These are phyloP conservation scores for Ancistrus triradiatus DNA, from an alignment of 2,113 vertebrate species.

Conservation along the genomic window DNA sequence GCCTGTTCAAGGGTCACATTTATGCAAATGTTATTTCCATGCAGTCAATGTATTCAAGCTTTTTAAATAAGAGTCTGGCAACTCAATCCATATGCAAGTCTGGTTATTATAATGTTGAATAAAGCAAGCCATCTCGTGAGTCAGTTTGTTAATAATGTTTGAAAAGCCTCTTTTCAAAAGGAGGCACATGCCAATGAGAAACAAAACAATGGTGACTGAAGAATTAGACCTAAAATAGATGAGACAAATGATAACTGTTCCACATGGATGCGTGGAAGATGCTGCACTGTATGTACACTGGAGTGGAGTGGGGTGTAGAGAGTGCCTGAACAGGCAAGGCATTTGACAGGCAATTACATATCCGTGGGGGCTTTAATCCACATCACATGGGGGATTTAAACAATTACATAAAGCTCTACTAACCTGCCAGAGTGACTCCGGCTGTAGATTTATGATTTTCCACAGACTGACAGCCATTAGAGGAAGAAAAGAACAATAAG, in stretches of 20 bases:
- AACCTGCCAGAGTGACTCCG: constrained; percentile 53
- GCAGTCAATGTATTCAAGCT: constrained; percentile 27
- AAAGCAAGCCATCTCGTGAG: constrained; percentile 12
- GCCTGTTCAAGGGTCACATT: constrained; percentile 64
- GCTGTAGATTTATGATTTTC: constrained; percentile 51
- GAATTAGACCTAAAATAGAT: constrained; percentile 47
- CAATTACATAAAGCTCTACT: constrained; percentile 56
- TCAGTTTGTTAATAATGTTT: constrained; percentile 25
- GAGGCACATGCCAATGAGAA: constrained; percentile 36
- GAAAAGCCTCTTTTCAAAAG: constrained; percentile 36
- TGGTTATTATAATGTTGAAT: not conserved
- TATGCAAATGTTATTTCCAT: constrained; percentile 62
- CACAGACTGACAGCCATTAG: constrained; percentile 51
- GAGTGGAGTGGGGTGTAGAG: constrained; percentile 36
- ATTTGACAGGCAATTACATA: constrained; percentile 60
- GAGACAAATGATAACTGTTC: constrained; percentile 47
- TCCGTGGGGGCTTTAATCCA: constrained; percentile 55
- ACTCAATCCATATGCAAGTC: constrained; percentile 2
- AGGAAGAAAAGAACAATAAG: constrained; percentile 54
- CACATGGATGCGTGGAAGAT: constrained; percentile 39
- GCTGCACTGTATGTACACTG: constrained; percentile 26
- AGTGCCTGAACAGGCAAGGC: constrained; percentile 43
- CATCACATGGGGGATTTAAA: constrained; percentile 60
- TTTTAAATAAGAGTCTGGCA: not conserved
- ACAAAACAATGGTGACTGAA: constrained; percentile 42